A percentile compares a stretch with the other conserved stretches of the same genome.
phyloP scores from a whole-genome alignment of 2,113 vertebrate genomes.

The Nesoenas mayeri region DNA sequence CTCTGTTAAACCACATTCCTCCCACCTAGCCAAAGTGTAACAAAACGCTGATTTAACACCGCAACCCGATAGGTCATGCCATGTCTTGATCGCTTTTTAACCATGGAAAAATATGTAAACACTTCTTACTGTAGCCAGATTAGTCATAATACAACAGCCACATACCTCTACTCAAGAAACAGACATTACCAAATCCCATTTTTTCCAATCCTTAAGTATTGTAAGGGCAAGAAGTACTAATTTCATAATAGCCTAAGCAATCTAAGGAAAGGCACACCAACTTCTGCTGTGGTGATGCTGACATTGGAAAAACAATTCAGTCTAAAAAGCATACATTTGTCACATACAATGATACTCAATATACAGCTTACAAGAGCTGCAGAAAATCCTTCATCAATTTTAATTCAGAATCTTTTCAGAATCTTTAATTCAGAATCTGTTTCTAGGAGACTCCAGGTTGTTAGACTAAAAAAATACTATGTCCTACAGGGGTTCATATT shows the following conservation, averaged over 20 bases:
- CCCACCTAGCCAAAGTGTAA: background rate
- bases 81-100: background rate
- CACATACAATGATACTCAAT: background rate
- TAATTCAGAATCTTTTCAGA: background rate
- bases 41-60: background rate
- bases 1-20: background rate
- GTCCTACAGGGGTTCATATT: background rate
- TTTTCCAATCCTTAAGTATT: background rate
- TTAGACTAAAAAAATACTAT: background rate
- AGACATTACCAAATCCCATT: background rate
- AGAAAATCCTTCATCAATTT: background rate
- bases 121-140: background rate
- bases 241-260: background rate
- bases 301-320: background rate
- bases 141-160: background rate
- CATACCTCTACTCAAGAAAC: background rate
- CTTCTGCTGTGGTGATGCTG: background rate
- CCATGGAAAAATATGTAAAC: background rate
- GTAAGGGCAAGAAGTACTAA: accelerated
- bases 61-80: background rate
- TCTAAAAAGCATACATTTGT: background rate
- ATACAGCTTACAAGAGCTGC: background rate
- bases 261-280: background rate
- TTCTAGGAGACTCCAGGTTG: background rate
- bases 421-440: background rate